Conservation (phyloP, 2,797 vertebrate species). For the Malurus splendens region DNA sequence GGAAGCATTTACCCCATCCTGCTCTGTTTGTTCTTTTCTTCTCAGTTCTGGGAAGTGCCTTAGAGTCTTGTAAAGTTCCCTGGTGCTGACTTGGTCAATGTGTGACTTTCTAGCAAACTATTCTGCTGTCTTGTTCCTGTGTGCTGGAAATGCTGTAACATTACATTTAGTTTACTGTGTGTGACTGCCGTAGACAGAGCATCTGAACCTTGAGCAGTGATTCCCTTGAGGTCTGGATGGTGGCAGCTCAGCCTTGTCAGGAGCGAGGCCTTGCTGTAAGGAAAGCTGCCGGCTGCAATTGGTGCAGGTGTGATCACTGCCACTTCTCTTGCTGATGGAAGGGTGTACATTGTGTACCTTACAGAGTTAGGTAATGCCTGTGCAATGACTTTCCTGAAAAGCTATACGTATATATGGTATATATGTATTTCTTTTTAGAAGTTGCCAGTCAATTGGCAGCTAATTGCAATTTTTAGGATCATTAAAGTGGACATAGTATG, state of each 20-base stretch:
- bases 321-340: background rate
- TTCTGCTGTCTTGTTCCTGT: background rate
- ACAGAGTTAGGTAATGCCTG: background rate
- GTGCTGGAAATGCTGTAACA: background rate
- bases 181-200: fast-evolving
- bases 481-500: background rate
- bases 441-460: background rate
- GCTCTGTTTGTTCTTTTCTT: background rate
- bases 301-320: background rate
- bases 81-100: background rate
- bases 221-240: background rate
- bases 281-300: background rate
- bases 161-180: background rate
- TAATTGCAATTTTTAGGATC: background rate
- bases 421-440: background rate
- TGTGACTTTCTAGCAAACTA: background rate
- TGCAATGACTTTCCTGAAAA: background rate
- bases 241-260: background rate
- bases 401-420: fast-evolving
- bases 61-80: background rate
- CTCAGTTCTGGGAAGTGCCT: background rate
- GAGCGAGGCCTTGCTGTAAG: fast-evolving
- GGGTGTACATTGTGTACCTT: background rate
- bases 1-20: background rate
- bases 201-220: fast-evolving